These are phyloP conservation scores for Neoaliturus tenellus DNA, from an alignment of 2,888 invertebrate species.

Conservation along the genomic window DNA sequence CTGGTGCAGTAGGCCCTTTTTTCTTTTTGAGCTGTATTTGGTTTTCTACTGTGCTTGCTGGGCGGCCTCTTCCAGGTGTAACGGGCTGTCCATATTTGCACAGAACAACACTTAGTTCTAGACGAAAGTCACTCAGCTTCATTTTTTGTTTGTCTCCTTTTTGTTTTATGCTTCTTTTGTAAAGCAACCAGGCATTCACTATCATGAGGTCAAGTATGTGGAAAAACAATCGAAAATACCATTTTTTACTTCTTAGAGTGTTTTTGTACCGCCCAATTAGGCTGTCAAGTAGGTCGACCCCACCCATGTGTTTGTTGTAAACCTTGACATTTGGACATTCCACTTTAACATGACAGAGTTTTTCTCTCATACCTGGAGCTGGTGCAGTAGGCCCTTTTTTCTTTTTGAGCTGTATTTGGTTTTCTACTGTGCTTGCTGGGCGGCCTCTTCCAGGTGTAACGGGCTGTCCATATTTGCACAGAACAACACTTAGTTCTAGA, in stretches of 20 bases:
- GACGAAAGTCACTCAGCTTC: constrained; percentile 41
- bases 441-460: constrained; percentile 37
- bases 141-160: constrained; percentile 20
- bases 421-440: constrained; percentile 63
- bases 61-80: constrained; percentile 38
- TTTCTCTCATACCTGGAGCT: neutral
- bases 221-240: constrained; percentile 12
- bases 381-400: too few relatives aligned
- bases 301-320: constrained; percentile 27
- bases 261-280: neutral
- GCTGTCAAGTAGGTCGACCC: constrained; percentile 18
- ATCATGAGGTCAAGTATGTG: constrained; percentile 61
- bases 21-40: constrained; percentile 27
- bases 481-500: constrained; percentile 20
- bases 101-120: constrained; percentile 31
- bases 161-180: constrained; percentile 25
- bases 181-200: constrained; percentile 66
- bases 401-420: constrained; percentile 40
- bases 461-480: constrained; percentile 44
- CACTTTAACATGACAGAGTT: neutral
- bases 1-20: too few relatives aligned
- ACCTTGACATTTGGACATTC: neutral
- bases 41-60: neutral
- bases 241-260: neutral
- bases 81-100: constrained; percentile 36